These are phyloP conservation scores for Criorhina ranunculi DNA, from an alignment of 2,888 invertebrate genomes.

Conservation along the genomic window DNA sequence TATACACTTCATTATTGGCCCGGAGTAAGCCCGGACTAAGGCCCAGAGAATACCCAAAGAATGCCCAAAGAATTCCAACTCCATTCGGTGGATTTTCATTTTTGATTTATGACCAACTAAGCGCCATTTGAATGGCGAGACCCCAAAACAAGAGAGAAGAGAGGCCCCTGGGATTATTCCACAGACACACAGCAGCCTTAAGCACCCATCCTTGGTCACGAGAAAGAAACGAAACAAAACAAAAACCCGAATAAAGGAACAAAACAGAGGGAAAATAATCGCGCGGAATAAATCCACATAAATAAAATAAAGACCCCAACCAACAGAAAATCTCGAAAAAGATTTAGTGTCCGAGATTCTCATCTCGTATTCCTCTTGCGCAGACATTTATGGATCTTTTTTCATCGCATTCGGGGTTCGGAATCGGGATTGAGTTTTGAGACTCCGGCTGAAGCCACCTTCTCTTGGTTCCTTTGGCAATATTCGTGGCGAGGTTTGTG, in stretches of 20 bases:
- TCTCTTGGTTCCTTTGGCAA: conserved; percentile 5
- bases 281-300: conserved; percentile 71
- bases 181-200: conserved; percentile 30
- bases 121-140: conserved; percentile 74
- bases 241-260: not conserved
- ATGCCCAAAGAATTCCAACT: conserved; percentile 43
- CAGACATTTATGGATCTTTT: conserved; percentile 75
- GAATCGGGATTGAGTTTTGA: conserved; percentile 16
- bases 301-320: conserved; percentile 75
- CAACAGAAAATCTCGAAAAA: conserved; percentile 61
- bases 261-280: conserved; percentile 69
- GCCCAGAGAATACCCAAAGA: not conserved
- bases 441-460: conserved; percentile 16
- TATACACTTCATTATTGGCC: conserved; percentile 48
- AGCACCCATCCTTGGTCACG: conserved; percentile 53
- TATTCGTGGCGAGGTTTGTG: conserved; percentile 16
- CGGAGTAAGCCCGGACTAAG: no score
- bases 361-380: conserved; percentile 72
- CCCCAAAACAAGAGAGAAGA: conserved; percentile 60
- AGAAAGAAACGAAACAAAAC: conserved; percentile 27
- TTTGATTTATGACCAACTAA: conserved; percentile 77
- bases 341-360: conserved; percentile 74
- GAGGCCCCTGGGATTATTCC: conserved; percentile 21
- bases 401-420: conserved; percentile 54
- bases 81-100: conserved; percentile 46